Base-by-base conservation (phyloP, 2,888 invertebrate genomes). In the Pseudococcus jackbeardsleyi region DNA sequence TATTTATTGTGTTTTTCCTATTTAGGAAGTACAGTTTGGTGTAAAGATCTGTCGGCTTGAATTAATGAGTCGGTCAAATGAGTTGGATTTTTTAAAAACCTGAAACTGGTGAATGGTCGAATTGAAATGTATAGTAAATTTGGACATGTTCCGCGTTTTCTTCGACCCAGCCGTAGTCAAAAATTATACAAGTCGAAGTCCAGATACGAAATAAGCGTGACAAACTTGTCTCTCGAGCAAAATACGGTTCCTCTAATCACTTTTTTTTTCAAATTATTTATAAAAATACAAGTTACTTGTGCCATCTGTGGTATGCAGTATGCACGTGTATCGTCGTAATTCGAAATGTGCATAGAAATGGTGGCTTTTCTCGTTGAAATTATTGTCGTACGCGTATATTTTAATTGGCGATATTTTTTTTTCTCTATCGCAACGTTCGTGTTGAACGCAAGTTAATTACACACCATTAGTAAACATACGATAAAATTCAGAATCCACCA, bases 1-100 rank as follows among this genome's bases (percentile, higher is more conserved):
- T 64, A 64, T 64, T 64, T 64, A 64, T 64, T 64, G 64, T 64
- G 22, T 64, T 64, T 64, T 64, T 64, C 64, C 64, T 64, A 64
- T 64, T 64, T 64, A 64, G 64, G 64, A 64, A 64, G 64, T 64
- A 64, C 22, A 22, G 19, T 64, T 64, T 64, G 77, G 77, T 77
- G 77, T 77, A 77, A 77, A 33, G 39, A 39, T 77, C 77, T 77
- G 77, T 39, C 77, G 77, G 39, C 64, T 22, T 9, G 64, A 64
- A 64, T 64, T 64, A 64, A 64, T 64, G 64, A 64, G 64, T 64
- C 22, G 64, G 19, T 64, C 64, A 64, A 64, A 50, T 64, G 64
- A 22, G 64, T 64, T 19, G 19, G 64, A 64, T 64, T 64, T 64
- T 64, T 64, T 19, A 64, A 22, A 64, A 64, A 6, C 12, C 64